phyloP scores from a whole-genome alignment of 2,797 vertebrate species.

The Dryobates pubescens region DNA sequence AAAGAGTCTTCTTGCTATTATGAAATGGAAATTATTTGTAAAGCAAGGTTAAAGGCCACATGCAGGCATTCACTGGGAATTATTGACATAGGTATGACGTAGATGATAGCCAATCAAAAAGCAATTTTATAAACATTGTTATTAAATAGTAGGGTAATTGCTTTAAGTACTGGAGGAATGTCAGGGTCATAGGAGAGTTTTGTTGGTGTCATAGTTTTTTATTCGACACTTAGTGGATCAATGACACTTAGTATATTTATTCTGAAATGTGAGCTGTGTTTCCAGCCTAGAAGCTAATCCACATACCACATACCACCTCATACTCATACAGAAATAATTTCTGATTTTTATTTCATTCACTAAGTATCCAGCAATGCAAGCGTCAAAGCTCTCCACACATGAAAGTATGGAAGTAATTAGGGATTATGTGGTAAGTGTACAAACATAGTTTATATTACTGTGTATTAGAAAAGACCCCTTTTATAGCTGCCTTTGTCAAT shows the following conservation, averaged over 20 bases:
- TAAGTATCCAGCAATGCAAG: conserved; percentile 70
- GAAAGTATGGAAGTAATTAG: conserved; percentile 76
- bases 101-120: conserved; percentile 80
- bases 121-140: conserved; percentile 84
- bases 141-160: conserved; percentile 84
- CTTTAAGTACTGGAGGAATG: conserved; percentile 81
- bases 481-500: conserved; percentile 72
- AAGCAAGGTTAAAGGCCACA: conserved; percentile 73
- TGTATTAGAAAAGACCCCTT: conserved; percentile 66
- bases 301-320: conserved; percentile 43
- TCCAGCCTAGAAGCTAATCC: conserved; percentile 66
- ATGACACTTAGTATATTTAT: conserved; percentile 79
- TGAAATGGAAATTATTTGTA: conserved; percentile 78
- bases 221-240: conserved; percentile 78
- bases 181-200: conserved; percentile 79
- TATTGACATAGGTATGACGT: conserved; percentile 79
- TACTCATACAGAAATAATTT: conserved; percentile 59
- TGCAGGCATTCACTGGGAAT: conserved; percentile 66
- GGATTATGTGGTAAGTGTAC: conserved; percentile 74
- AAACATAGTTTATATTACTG: conserved; percentile 69
- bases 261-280: conserved; percentile 69
- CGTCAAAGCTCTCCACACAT: conserved; percentile 71
- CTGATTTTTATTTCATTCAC: conserved; percentile 70
- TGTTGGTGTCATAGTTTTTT: conserved; percentile 77
- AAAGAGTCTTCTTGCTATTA: conserved; percentile 42